A percentile compares a stretch with the other conserved stretches of the same genome.
phyloP scores from a whole-genome alignment of 1,140 invertebrate species.

The Mamestra configurata region DNA sequence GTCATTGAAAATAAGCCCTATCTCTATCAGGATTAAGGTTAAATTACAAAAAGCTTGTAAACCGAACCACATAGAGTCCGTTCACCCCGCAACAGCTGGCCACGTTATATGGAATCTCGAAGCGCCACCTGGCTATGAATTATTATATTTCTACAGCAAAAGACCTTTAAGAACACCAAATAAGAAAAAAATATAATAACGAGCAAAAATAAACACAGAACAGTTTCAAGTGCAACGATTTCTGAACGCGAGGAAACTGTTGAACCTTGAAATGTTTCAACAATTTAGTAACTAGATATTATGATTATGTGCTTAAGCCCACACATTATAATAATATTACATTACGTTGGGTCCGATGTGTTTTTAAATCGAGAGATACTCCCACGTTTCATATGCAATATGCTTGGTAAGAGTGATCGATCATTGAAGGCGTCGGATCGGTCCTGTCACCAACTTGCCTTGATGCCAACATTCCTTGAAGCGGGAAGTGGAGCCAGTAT shows the following conservation, averaged over 20 bases:
- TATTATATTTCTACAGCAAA: background rate
- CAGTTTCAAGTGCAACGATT: background rate
- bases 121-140: slow-evolving; percentile 13
- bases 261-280: slow-evolving; percentile 44
- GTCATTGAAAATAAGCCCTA: slow-evolving; percentile 37
- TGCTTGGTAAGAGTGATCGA: background rate
- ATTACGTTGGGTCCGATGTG: background rate
- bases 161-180: background rate
- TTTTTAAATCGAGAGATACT: slow-evolving; percentile 12
- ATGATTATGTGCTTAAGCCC: slow-evolving; percentile 31
- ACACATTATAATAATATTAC: slow-evolving; percentile 41
- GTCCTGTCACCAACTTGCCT: slow-evolving; percentile 68
- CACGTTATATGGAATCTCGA: slow-evolving; percentile 22
- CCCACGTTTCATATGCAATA: slow-evolving; percentile 37
- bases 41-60: slow-evolving; percentile 25
- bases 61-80: slow-evolving; percentile 4
- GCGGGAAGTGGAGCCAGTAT: slow-evolving; percentile 67
- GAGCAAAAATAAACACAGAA: background rate
- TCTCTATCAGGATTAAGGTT: slow-evolving; percentile 39
- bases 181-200: background rate
- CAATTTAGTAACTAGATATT: slow-evolving; percentile 30
- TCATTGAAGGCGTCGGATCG: slow-evolving; percentile 28
- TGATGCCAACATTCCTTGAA: slow-evolving; percentile 71
- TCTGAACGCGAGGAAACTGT: slow-evolving; percentile 13
- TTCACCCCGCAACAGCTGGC: slow-evolving; percentile 37